These are phyloP conservation scores for Trididemnum nubilum DNA, from an alignment of 23 tunicate species.

Conservation along the genomic window DNA sequence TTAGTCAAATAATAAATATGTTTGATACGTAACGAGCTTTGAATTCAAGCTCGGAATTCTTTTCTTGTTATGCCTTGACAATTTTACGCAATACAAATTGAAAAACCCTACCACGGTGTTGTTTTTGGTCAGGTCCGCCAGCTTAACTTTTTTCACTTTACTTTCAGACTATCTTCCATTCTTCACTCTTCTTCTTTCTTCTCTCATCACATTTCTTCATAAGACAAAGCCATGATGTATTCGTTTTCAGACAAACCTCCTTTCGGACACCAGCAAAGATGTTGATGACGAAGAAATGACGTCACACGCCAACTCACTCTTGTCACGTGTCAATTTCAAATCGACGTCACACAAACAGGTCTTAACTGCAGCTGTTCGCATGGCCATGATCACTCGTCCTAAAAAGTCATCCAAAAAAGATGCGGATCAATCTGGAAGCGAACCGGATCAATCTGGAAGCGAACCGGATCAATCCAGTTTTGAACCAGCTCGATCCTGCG, in stretches of 20 bases:
- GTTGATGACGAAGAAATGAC: slow-evolving; percentile 8
- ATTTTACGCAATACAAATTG: too few species aligned
- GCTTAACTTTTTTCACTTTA: too few species aligned
- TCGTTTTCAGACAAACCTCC: background rate
- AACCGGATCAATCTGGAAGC: too few species aligned
- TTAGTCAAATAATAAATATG: too few species aligned
- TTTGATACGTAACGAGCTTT: too few species aligned
- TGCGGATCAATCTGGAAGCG: background rate
- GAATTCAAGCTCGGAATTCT: too few species aligned
- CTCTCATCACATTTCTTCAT: background rate
- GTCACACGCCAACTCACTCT: slow-evolving; percentile 3
- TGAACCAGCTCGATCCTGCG: too few species aligned
- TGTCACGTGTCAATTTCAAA: background rate
- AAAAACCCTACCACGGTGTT: too few species aligned
- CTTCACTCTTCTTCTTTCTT: slow-evolving; percentile 3
- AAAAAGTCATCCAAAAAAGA: background rate
- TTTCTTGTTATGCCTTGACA: too few species aligned
- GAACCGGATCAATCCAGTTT: too few species aligned
- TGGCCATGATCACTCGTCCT: slow-evolving; percentile 6
- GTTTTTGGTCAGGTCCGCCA: too few species aligned
- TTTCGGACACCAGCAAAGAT: slow-evolving; percentile 2
- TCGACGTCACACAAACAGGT: slow-evolving; percentile 27
- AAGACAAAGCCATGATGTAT: background rate
- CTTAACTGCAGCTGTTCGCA: slow-evolving; percentile 7
- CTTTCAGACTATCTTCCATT: slow-evolving; percentile 1